Evolutionary conservation across 2,888 invertebrate species (phyloP), one percentile per base, ranked within the genome.

Genomic region (Metalampra italica): DNA sequence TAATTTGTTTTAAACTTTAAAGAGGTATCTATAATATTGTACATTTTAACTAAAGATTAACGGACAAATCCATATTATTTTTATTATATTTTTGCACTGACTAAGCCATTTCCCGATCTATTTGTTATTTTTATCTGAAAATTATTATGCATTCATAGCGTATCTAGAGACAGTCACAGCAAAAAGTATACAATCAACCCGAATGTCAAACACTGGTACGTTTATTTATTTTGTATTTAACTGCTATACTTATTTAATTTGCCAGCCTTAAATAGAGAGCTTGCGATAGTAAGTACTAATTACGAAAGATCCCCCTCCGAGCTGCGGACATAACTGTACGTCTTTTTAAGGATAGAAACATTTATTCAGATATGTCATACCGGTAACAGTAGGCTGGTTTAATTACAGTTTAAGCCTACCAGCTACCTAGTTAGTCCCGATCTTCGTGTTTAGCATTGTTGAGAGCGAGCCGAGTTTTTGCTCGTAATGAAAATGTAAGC

Each of bases 291-390:
- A 8, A 7, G 8, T 68, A 60, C 68, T 69, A 77, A 82, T 87
- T 85, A 82, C 86, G 80, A 86, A 85, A 86, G 75, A 66, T 55
- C 64, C 67, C 60, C 59, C 70, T 67, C 64, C 54, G 61, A 66
- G 63, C 62, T 61, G 54, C 68, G 56, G 60, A 74, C 75, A 73
- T 83, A 85, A 82, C 84, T 83, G 83, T 80, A 72, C 64, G 53
- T 54, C 80, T 79, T 59, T 76, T 81, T 82, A 85, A 82, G 85
- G 82, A 77, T 79, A 84, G 74, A 78, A 82, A 75, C 79, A 82
- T 85, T 85, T 87, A 87, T 77, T 78, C 54, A 82, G 82, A 80
- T 75, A 86, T 85, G 79, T 76, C 71, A 80, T 71, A 76, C 78
- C 79, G 78, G 82, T 84, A 82, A 82, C 78, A 78, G 84, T 77